Percentiles rank a stretch among this genome's conserved stretches.
phyloP scores from a whole-genome alignment of 2,888 invertebrate genomes.

The Malthinus seriepunctatus region DNA sequence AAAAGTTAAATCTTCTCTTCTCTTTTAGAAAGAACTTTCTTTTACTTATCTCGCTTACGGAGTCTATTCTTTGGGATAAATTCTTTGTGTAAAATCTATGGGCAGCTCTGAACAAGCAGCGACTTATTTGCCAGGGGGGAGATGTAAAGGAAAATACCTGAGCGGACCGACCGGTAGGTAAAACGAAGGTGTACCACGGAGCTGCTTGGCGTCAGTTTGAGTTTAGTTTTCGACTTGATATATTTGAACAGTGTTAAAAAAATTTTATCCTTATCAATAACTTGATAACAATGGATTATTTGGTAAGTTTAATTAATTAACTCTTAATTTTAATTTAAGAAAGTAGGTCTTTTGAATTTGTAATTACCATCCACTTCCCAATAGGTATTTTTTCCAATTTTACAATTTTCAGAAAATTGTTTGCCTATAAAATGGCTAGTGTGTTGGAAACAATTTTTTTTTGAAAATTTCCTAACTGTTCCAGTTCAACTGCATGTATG shows the following conservation, averaged over 20 bases:
- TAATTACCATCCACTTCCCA: no score
- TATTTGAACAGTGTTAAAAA: background rate
- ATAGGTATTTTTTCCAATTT: no score
- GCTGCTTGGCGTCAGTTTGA: slow-evolving; percentile 6
- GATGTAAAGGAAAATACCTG: slow-evolving; percentile 5
- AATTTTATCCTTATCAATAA: no score
- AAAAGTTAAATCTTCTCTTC: slow-evolving; percentile 6
- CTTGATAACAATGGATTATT: no score
- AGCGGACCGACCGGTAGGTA: slow-evolving; percentile 6
- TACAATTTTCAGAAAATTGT: no score
- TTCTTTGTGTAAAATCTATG: slow-evolving; percentile 7
- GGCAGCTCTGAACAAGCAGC: slow-evolving; percentile 1
- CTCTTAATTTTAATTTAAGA: no score
- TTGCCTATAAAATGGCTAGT: no score
- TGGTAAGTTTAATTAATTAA: no score
- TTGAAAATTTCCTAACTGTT: background rate
- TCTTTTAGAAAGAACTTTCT: slow-evolving; percentile 6
- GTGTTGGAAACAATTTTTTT: no score
- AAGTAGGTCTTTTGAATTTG: no score
- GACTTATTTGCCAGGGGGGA: slow-evolving; percentile 7
- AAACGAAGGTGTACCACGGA: slow-evolving; percentile 3
- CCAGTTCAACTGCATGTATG: slow-evolving; percentile 3
- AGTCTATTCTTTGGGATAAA: slow-evolving; percentile 4
- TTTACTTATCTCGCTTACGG: background rate
- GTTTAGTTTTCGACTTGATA: slow-evolving; percentile 2